Evolutionary conservation across 2,888 invertebrate genomes (phyloP).

Genomic region (Thera britannica): DNA sequence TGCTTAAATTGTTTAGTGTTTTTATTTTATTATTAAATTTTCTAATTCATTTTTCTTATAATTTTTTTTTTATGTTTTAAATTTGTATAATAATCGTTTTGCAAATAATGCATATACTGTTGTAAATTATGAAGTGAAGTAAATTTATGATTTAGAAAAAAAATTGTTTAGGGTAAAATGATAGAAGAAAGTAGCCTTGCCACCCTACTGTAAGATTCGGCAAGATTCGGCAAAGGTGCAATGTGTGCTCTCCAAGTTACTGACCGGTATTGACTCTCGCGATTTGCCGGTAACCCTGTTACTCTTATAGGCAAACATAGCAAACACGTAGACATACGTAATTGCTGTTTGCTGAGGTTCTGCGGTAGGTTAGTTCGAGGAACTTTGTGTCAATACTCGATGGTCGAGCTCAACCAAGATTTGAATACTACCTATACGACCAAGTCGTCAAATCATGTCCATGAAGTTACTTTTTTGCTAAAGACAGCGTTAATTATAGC

Average conservation of each 20-base stretch:
- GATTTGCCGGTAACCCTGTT: constrained; percentile 61
- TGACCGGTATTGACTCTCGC: constrained; percentile 75
- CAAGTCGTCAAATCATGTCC: background rate
- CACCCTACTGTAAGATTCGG: constrained; percentile 55
- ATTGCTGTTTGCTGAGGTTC: constrained; percentile 67
- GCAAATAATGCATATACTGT: no score
- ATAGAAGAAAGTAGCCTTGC: constrained; percentile 33
- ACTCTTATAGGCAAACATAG: constrained; percentile 66
- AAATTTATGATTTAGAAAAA: no score
- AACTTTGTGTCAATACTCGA: constrained; percentile 30
- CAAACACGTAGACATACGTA: constrained; percentile 49
- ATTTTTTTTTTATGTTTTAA: no score
- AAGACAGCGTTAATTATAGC: no score
- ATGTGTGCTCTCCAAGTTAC: constrained; percentile 68
- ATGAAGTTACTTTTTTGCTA: no score
- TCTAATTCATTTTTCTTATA: no score
- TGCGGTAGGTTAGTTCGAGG: constrained; percentile 27
- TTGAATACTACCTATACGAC: background rate
- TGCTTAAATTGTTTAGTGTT: no score
- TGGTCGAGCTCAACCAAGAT: constrained; percentile 13
- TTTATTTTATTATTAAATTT: no score
- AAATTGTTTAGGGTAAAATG: background rate
- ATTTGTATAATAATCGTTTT: no score
- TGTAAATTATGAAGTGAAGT: no score
- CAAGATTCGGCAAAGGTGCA: constrained; percentile 59